Conservation (phyloP, 2,888 invertebrate genomes). For the Oeneis ivallda region DNA sequence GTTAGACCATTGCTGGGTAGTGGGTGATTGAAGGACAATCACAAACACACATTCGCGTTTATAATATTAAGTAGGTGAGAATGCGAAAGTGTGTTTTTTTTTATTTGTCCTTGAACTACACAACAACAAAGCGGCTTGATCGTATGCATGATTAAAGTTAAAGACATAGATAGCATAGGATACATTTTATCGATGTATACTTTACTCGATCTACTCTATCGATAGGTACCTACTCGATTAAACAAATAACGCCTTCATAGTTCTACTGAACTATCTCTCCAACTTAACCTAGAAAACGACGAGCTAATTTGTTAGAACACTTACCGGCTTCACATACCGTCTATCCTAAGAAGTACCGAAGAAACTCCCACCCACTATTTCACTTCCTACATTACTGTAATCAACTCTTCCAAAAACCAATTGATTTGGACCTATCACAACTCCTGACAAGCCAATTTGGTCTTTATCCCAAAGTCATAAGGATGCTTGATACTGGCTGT, state of each 20-base stretch:
- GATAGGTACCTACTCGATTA: neutral
- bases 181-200: no score
- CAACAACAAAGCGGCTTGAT: no score
- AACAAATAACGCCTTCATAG: slow-evolving; percentile 12
- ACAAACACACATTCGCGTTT: no score
- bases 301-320: slow-evolving; percentile 37
- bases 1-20: no score
- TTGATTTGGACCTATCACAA: neutral
- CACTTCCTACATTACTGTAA: slow-evolving; percentile 62
- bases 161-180: neutral
- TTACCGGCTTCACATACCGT: slow-evolving; percentile 40
- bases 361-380: slow-evolving; percentile 48
- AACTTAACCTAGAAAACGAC: slow-evolving; percentile 27
- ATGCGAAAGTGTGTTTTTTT: no score
- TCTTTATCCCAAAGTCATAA: slow-evolving; percentile 27
- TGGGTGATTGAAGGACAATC: no score
- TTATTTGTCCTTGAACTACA: no score
- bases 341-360: slow-evolving; percentile 43
- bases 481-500: slow-evolving; percentile 5
- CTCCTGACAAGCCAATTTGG: slow-evolving; percentile 16
- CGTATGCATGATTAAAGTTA: no score
- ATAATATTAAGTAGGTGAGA: no score
- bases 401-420: slow-evolving; percentile 49
- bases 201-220: no score
- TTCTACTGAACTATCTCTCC: slow-evolving; percentile 19